A percentile compares a stretch with the other conserved stretches of the same genome.
These are phyloP conservation scores for Indicator indicator DNA, from an alignment of 2,113 vertebrate species.

Conservation along the genomic window DNA sequence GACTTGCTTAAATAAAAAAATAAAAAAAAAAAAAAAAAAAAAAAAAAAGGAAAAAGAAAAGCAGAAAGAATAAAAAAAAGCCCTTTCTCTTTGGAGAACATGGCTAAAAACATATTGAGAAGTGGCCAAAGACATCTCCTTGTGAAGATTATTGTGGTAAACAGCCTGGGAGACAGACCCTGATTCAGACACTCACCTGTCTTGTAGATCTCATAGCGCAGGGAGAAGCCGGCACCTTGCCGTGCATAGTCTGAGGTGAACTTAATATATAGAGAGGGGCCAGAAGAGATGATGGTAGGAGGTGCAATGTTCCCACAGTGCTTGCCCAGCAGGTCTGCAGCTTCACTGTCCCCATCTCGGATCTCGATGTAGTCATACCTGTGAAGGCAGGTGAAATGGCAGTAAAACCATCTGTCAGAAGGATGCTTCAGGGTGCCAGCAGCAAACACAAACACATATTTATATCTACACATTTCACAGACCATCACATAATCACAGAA, in stretches of 20 bases:
- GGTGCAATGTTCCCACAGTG: constrained; percentile 98
- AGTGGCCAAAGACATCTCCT: neutral
- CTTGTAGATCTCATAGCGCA: constrained; percentile 98
- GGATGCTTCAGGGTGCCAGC: neutral
- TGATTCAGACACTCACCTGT: constrained; percentile 82
- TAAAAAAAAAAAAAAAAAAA: neutral
- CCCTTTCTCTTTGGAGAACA: neutral
- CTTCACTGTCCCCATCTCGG: constrained; percentile 90
- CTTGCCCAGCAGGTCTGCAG: constrained; percentile 90
- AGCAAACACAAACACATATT: neutral
- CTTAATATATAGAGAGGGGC: constrained; percentile 91
- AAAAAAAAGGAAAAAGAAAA: neutral
- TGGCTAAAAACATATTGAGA: neutral
- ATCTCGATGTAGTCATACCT: constrained; percentile 99
- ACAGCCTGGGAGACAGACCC: neutral
- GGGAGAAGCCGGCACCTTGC: constrained; percentile 96
- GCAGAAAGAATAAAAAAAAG: neutral
- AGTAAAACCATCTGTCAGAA: neutral
- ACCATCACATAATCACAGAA: neutral
- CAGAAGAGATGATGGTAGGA: constrained; percentile 93
- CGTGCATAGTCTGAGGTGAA: constrained; percentile 98
- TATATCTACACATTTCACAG: neutral
- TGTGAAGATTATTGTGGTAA: neutral
- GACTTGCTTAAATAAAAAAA: neutral
- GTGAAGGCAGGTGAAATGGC: constrained; percentile 27